Evolutionary conservation across 2,888 invertebrate species (phyloP).

Genomic region (Dichetophora obliterata): DNA sequence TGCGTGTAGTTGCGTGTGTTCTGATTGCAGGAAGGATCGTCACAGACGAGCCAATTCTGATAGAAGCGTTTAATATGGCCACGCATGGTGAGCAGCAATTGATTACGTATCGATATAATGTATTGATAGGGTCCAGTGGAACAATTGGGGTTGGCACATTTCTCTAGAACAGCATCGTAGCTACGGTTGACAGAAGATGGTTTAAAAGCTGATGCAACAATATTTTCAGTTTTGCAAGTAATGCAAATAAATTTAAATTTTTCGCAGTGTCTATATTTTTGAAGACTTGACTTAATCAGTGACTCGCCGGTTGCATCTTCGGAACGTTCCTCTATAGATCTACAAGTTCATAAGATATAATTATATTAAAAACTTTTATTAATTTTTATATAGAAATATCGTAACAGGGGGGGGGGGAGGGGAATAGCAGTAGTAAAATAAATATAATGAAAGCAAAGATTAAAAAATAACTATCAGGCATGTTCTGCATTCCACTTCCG

Average conservation of each 20-base stretch:
- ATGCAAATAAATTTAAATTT: conserved; percentile 79
- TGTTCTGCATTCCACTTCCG: no score
- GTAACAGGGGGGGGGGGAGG: no score
- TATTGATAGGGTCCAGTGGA: conserved; percentile 76
- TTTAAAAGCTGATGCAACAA: conserved; percentile 71
- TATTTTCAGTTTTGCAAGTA: conserved; percentile 73
- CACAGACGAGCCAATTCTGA: conserved; percentile 85
- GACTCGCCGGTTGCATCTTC: conserved; percentile 68
- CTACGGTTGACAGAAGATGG: conserved; percentile 69
- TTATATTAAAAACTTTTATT: no score
- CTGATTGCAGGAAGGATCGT: conserved; percentile 87
- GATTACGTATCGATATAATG: conserved; percentile 79
- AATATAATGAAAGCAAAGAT: no score
- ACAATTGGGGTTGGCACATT: conserved; percentile 83
- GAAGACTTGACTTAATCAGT: conserved; percentile 64
- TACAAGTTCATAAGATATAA: conserved; percentile 16
- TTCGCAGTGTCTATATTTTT: conserved; percentile 74
- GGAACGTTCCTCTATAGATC: conserved; percentile 51
- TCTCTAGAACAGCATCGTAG: conserved; percentile 72
- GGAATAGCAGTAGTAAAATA: no score
- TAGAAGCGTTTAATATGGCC: conserved; percentile 81
- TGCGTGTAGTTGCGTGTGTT: conserved; percentile 72
- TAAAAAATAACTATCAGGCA: no score
- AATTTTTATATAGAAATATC: no score
- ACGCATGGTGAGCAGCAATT: conserved; percentile 78